Base-by-base conservation (phyloP, 2,797 vertebrate genomes). In the Mus caroli region DNA sequence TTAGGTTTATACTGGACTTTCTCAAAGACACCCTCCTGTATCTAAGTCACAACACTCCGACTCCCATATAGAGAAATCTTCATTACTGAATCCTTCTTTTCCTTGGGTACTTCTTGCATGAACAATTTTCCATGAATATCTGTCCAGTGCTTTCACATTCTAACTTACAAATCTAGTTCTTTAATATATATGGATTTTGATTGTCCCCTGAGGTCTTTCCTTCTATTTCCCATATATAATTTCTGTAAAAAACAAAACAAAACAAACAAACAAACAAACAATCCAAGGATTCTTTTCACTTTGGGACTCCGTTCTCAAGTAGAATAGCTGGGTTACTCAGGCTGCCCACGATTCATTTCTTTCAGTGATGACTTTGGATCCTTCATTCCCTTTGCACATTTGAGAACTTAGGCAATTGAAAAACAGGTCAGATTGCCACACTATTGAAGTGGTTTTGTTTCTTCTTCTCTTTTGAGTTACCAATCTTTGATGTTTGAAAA, bases 391-490 rank as follows among this genome's bases (percentile, higher is more conserved):
- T 90, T 93, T 94, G 90, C 54, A 90, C 28, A 58, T 85, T 96
- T 94, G 40, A 96, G 69, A 94, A 91, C 37, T 17, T 89, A 87
- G 75, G 87, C 58, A 79, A 31, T 67, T 97, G 91, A 80, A 94
- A 92, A 89, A 79, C 69, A 94, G 67, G 82, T 96, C 60, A 86
- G 88, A 86, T 86, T 28, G 15, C 40, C 26, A 50, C 26, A 17
- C 54, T 37, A 85, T 26, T 71, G 75, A 82, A 73, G 34, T 40
- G 14, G 19, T 58, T 90, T 95, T 76, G 19, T 78, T 88, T 86
- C 78, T 94, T 88, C 62, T 96, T 95, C 19, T 82, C 83, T 92
- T 96, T 96, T 96, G 84, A 84, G 86, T 95, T 95, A 87, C 11
- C 73, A 22, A 52, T 76, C 91, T 94, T 95, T 90, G 85, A 86